Evolutionary conservation across 2,113 vertebrate species (phyloP).

Genomic region (Gulo gulo): DNA sequence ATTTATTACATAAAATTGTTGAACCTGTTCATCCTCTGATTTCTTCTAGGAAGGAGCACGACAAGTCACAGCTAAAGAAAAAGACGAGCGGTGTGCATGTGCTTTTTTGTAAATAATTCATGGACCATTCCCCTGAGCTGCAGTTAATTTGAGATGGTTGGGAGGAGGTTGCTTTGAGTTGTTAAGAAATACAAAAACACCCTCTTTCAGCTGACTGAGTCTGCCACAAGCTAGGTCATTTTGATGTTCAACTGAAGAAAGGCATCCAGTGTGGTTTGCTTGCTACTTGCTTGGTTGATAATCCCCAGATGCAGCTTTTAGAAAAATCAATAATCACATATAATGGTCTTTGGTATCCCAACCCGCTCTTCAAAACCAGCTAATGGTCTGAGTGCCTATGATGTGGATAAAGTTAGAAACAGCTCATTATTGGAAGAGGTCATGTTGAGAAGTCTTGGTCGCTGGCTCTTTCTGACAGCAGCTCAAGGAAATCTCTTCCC

Average conservation of each 20-base stretch:
- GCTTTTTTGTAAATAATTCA: slow-evolving; percentile 61
- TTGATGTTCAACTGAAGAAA: slow-evolving; percentile 37
- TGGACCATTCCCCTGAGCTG: background rate
- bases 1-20: background rate
- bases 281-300: slow-evolving; percentile 56
- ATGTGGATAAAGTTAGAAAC: slow-evolving; percentile 72
- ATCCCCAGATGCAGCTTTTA: slow-evolving; percentile 29
- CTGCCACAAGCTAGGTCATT: slow-evolving; percentile 11
- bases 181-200: background rate
- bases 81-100: background rate
- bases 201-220: slow-evolving; percentile 4
- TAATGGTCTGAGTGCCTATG: slow-evolving; percentile 53
- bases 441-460: slow-evolving; percentile 53
- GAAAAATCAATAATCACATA: slow-evolving; percentile 66
- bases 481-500: slow-evolving; percentile 44
- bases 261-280: background rate
- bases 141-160: slow-evolving; percentile 47
- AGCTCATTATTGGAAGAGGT: slow-evolving; percentile 68
- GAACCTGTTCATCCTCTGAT: background rate
- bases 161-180: background rate
- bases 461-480: slow-evolving; percentile 49
- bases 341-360: slow-evolving; percentile 46
- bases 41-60: background rate
- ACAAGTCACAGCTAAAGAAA: slow-evolving; percentile 44
- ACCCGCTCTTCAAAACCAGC: slow-evolving; percentile 24